phyloP scores from a whole-genome alignment of 2,113 vertebrate species.

The Felis chaus region DNA sequence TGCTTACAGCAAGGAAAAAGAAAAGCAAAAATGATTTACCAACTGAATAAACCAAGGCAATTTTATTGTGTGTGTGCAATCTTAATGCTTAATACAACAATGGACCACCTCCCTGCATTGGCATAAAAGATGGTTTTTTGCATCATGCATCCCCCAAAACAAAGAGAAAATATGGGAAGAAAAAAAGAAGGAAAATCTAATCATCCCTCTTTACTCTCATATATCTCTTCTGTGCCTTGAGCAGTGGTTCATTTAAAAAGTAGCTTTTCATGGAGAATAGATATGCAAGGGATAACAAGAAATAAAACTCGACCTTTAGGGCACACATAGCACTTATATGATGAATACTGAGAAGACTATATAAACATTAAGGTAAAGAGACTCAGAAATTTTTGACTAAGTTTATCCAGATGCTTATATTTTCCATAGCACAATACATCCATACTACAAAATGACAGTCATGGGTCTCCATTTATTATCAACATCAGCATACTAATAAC shows the following conservation, averaged over 20 bases:
- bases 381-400: neutral
- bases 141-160: neutral
- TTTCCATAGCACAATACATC: neutral
- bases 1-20: conserved; percentile 57
- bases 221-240: conserved; percentile 28
- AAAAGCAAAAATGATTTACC: conserved; percentile 64
- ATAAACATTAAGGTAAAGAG: neutral
- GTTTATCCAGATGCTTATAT: neutral
- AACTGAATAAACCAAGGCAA: conserved; percentile 48
- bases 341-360: neutral
- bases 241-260: neutral
- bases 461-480: neutral
- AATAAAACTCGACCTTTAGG: conserved; percentile 33
- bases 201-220: neutral
- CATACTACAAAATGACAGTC: neutral
- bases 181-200: neutral
- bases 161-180: neutral
- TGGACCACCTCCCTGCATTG: neutral
- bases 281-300: neutral
- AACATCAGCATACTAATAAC: neutral
- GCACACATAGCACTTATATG: neutral
- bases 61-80: conserved; percentile 13
- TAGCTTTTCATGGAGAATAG: neutral
- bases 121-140: neutral
- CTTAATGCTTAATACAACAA: neutral